These are phyloP conservation scores for Neomorphus geoffroyi DNA, from an alignment of 2,797 vertebrate species.

Conservation along the genomic window DNA sequence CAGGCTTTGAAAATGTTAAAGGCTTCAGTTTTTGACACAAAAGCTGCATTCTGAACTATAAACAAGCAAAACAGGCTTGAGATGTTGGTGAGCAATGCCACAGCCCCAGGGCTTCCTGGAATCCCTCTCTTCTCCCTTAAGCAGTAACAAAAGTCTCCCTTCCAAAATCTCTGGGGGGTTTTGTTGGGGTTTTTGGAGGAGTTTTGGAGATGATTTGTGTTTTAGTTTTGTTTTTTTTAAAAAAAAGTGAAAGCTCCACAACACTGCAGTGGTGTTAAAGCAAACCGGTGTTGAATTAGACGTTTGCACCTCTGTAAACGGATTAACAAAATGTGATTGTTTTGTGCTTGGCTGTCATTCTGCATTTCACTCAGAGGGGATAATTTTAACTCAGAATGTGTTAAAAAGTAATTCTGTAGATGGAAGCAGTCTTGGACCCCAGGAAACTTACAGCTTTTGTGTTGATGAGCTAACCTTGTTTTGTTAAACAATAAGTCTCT, in stretches of 20 bases:
- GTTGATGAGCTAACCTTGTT: constrained; percentile 32
- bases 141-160: neutral
- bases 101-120: neutral
- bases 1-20: constrained; percentile 50
- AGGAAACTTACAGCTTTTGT: constrained; percentile 33
- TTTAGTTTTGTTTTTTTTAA: neutral
- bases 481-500: constrained; percentile 19
- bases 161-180: neutral
- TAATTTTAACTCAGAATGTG: constrained; percentile 47
- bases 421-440: constrained; percentile 3
- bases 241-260: neutral
- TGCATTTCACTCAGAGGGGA: constrained; percentile 54
- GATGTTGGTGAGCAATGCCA: neutral
- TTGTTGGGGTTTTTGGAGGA: neutral
- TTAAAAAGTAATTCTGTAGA: constrained; percentile 57
- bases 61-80: neutral
- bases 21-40: constrained; percentile 32
- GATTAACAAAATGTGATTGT: constrained; percentile 63
- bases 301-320: constrained; percentile 68
- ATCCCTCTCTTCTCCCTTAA: neutral
- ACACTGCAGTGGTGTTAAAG: neutral
- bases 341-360: constrained; percentile 56
- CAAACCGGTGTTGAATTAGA: neutral
- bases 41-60: neutral
- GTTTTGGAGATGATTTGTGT: too few species aligned